These are phyloP conservation scores for Chrysomallon squamiferum DNA, from an alignment of 1,140 invertebrate genomes.

Conservation along the genomic window DNA sequence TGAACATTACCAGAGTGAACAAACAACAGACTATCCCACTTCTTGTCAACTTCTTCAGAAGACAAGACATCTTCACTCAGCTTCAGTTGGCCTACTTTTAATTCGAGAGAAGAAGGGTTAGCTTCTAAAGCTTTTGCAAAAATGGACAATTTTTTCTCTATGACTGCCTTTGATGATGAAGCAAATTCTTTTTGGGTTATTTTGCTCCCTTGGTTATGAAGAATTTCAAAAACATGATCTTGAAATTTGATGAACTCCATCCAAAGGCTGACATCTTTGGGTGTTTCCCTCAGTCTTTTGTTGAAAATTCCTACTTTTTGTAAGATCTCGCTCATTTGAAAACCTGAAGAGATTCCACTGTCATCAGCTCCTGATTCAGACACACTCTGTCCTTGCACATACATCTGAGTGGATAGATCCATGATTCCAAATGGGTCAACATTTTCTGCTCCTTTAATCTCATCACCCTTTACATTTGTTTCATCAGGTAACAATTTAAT, in stretches of 20 bases:
- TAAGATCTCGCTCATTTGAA: slow-evolving; percentile 19
- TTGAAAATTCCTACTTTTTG: slow-evolving; percentile 60
- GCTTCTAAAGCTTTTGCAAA: slow-evolving; percentile 64
- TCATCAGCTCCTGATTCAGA: not conserved
- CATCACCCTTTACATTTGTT: not conserved
- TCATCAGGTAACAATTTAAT: slow-evolving; percentile 20
- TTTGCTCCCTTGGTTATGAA: slow-evolving; percentile 11
- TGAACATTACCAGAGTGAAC: slow-evolving; percentile 58
- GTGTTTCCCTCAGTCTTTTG: slow-evolving; percentile 55
- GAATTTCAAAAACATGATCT: slow-evolving; percentile 37
- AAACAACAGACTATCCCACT: slow-evolving; percentile 65
- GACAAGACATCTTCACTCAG: slow-evolving; percentile 57
- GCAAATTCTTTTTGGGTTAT: slow-evolving; percentile 15
- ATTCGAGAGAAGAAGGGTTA: slow-evolving; percentile 60
- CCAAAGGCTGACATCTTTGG: slow-evolving; percentile 62
- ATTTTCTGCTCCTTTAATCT: not conserved
- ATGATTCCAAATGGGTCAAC: slow-evolving; percentile 11
- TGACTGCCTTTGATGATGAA: slow-evolving; percentile 20
- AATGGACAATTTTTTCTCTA: slow-evolving; percentile 66
- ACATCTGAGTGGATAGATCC: slow-evolving; percentile 37
- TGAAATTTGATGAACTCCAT: slow-evolving; percentile 66
- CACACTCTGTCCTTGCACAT: slow-evolving; percentile 40
- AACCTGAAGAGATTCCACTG: slow-evolving; percentile 10
- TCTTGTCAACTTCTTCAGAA: slow-evolving; percentile 51
- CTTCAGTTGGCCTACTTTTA: slow-evolving; percentile 61